Conservation (phyloP, 2,797 vertebrate species). For the Onychomys torridus region DNA sequence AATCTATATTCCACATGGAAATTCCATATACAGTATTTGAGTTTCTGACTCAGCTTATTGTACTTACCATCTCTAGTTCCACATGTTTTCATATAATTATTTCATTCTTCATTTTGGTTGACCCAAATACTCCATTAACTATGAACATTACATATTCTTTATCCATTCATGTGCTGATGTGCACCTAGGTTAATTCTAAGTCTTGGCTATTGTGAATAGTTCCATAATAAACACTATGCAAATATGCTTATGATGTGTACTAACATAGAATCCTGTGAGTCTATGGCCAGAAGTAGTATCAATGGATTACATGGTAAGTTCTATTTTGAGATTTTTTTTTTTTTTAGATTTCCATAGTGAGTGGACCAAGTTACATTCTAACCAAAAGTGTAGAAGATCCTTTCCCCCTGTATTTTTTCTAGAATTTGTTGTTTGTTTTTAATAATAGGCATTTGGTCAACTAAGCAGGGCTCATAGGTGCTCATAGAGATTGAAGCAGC, state of each 20-base stretch:
- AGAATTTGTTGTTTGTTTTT: neutral
- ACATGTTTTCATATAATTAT: neutral
- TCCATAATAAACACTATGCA: neutral
- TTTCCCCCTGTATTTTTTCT: neutral
- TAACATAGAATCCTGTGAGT: neutral
- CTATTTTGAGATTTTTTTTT: neutral
- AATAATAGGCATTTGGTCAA: neutral
- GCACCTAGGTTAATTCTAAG: neutral
- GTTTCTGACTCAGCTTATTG: neutral
- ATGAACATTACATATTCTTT: neutral
- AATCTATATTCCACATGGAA: neutral
- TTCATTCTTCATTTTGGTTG: neutral
- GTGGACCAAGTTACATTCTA: neutral
- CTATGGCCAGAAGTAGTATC: neutral
- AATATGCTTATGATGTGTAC: neutral
- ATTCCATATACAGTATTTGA: no score
- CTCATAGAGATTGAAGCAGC: neutral
- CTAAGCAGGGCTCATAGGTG: neutral
- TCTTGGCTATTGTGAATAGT: neutral
- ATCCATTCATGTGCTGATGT: neutral
- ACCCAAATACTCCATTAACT: neutral
- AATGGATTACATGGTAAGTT: neutral
- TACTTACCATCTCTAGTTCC: neutral
- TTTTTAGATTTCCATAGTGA: neutral
- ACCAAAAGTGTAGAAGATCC: no score